Conservation (phyloP, 2,888 invertebrate species). For the Caenorhabditis sp. region DNA sequence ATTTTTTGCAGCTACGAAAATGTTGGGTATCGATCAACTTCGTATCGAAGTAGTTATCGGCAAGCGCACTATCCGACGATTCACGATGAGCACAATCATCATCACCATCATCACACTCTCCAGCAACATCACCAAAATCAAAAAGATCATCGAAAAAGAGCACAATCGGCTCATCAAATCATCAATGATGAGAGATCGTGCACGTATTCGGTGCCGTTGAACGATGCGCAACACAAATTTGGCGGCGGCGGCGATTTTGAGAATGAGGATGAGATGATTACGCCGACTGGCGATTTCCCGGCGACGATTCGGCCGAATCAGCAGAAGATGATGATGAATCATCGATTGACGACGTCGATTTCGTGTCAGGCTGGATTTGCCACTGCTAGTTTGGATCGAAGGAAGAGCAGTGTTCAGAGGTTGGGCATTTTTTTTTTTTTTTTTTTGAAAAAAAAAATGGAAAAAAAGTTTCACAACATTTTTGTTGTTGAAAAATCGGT, state of each 20-base stretch:
- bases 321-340: slow-evolving; percentile 22
- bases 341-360: slow-evolving; percentile 30
- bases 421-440: background rate
- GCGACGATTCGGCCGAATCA: too few relatives aligned
- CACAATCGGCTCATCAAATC: slow-evolving; percentile 45
- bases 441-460: background rate
- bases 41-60: slow-evolving; percentile 67
- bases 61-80: slow-evolving; percentile 68
- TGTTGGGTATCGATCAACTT: slow-evolving; percentile 66
- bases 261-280: slow-evolving; percentile 24
- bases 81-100: slow-evolving; percentile 25
- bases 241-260: slow-evolving; percentile 22
- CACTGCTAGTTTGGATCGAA: slow-evolving; percentile 49
- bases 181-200: slow-evolving; percentile 18
- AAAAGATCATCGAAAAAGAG: slow-evolving; percentile 40
- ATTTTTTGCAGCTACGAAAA: slow-evolving; percentile 57
- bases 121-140: slow-evolving; percentile 9
- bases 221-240: slow-evolving; percentile 34
- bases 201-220: slow-evolving; percentile 37
- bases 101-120: too few relatives aligned
- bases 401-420: slow-evolving; percentile 27
- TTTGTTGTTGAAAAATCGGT: too few relatives aligned
- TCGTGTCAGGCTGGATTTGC: slow-evolving; percentile 49
- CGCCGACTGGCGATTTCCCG: slow-evolving; percentile 32
- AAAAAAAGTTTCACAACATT: too few relatives aligned